Evolutionary conservation across 1,140 invertebrate genomes (phyloP).

Genomic region (Helicoverpa zea): DNA sequence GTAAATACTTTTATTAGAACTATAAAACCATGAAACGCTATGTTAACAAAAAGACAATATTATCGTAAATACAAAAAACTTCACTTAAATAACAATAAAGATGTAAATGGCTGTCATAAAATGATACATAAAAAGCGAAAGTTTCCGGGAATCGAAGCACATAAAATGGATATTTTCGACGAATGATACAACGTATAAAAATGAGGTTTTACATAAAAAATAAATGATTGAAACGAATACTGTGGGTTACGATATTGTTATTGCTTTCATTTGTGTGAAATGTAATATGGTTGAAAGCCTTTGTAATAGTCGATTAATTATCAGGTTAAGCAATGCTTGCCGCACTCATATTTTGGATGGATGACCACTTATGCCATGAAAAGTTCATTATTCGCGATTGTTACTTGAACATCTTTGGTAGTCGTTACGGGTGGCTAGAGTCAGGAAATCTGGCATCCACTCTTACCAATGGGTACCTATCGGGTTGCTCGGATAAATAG

Average conservation of each 20-base stretch:
- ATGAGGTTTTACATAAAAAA: constrained; percentile 12
- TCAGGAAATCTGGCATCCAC: too few species aligned
- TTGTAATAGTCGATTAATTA: too few species aligned
- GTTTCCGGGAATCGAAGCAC: not conserved
- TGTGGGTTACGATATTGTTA: not conserved
- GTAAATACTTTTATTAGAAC: not conserved
- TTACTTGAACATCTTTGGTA: too few species aligned
- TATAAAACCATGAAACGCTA: not conserved
- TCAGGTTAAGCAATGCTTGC: too few species aligned
- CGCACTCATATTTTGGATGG: too few species aligned
- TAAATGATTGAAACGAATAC: not conserved
- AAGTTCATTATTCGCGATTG: too few species aligned
- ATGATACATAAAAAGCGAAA: not conserved
- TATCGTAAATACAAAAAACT: constrained; percentile 1
- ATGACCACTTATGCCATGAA: too few species aligned
- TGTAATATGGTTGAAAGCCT: too few species aligned
- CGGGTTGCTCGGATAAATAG: too few species aligned
- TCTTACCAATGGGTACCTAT: too few species aligned
- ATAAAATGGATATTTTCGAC: not conserved
- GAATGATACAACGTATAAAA: constrained; percentile 3
- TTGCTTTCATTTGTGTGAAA: not conserved
- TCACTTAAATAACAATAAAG: constrained; percentile 9
- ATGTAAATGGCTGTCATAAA: constrained; percentile 8
- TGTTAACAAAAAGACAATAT: not conserved
- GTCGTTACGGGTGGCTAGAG: too few species aligned